Percentiles rank a stretch among this genome's conserved stretches.
Conservation (phyloP, 2,797 vertebrate genomes). For the Phaenicophaeus curvirostris region DNA sequence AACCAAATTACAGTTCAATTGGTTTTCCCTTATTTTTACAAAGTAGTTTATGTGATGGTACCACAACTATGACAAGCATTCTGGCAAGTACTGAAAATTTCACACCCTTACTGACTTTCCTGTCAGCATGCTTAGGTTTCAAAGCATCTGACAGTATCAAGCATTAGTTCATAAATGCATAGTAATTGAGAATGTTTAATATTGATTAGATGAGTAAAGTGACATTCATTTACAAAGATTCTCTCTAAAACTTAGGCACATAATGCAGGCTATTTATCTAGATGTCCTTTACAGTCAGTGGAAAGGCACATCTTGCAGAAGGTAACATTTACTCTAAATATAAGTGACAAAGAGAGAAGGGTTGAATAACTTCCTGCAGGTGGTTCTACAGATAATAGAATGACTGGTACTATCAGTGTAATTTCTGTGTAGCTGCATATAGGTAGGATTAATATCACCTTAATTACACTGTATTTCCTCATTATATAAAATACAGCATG, state of each 20-base stretch:
- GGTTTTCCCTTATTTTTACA: background rate
- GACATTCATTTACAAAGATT: background rate
- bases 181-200: conserved; percentile 35
- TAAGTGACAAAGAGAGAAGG: background rate
- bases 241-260: background rate
- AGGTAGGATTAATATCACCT: background rate
- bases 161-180: conserved; percentile 19
- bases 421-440: background rate
- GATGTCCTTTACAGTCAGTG: background rate
- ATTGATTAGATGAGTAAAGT: conserved; percentile 32
- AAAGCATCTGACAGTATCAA: conserved; percentile 12
- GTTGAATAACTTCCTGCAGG: background rate
- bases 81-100: background rate
- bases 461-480: background rate
- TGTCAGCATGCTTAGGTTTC: background rate
- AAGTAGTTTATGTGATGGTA: background rate
- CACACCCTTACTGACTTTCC: background rate
- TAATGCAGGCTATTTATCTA: background rate
- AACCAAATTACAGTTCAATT: background rate
- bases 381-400: background rate
- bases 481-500: background rate
- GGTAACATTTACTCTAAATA: background rate
- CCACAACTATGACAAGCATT: background rate
- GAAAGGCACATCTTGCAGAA: background rate
- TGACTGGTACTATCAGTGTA: background rate